Base-by-base conservation (phyloP, 1,140 invertebrate species). In the Caenorhabditis brenneri region DNA sequence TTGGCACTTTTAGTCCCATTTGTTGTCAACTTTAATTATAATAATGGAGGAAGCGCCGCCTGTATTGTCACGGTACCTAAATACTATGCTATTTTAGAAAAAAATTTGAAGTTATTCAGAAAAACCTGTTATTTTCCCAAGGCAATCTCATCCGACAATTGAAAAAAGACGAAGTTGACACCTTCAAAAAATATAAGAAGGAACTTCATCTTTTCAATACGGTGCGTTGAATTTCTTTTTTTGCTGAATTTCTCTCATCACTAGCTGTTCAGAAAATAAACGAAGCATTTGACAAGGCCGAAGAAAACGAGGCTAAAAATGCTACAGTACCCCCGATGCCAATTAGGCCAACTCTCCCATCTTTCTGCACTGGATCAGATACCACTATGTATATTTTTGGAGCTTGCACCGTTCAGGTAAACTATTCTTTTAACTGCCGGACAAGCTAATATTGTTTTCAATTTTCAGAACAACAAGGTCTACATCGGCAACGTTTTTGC, bases 211-310 rank as follows among this genome's bases (percentile, higher is more conserved):
- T 65, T 55, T 87, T 87, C 46, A 82, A 87, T 39, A 87, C 83
- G 58, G 86, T 87, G 29, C 2, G n/a, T 16, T 49, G 4, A 6
- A 6, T 39, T 1, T 7, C 3, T 36, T 53, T 12, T 5, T n/a
- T 69, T 31, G 24, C 22, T n/a, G 1, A 27, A 27, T 65, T 39
- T 78, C 22, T 5, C 2, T 0, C n/a, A 27, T 42, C n/a, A n/a
- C n/a, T n/a, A n/a, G n/a, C n/a, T n/a, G n/a, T 82, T 55, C 49
- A 87, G 86, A 87, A 87, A 85, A 87, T 87, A 31, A 85, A 87
- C 12, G 86, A 87, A 60, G 86, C 86, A 6, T 87, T 87, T 42
- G 81, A 85, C 2, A 87, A 87, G 12, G 86, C 83, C 15, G 86
- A 85, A 36, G 80, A 85, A n/a, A 78, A 82, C 22, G 86, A 87